Evolutionary conservation across 2,113 vertebrate species (phyloP).

Genomic region (Butorides virescens): DNA sequence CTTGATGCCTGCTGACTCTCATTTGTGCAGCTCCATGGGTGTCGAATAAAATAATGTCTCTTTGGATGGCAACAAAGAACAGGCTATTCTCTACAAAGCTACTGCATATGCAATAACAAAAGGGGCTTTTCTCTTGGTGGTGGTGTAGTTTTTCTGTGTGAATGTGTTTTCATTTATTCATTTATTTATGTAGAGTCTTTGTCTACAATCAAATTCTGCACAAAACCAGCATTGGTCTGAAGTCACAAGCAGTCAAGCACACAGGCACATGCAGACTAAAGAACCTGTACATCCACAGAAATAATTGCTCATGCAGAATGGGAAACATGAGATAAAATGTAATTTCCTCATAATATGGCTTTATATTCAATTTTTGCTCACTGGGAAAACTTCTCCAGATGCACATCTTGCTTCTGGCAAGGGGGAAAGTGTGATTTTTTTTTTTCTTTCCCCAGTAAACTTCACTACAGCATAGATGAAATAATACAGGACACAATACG

Average conservation of each 20-base stretch:
- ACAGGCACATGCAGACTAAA: neutral
- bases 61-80: constrained; percentile 37
- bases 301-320: neutral
- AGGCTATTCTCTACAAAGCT: neutral
- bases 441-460: neutral
- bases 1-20: constrained; percentile 37
- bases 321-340: neutral
- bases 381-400: constrained; percentile 30
- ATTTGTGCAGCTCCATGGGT: constrained; percentile 43
- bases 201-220: neutral
- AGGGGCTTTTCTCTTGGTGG: neutral
- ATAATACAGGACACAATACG: neutral
- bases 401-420: constrained; percentile 21
- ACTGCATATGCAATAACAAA: neutral
- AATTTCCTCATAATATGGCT: neutral
- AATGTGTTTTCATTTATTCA: neutral
- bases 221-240: neutral
- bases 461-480: neutral
- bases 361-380: neutral
- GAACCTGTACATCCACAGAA: neutral
- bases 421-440: neutral
- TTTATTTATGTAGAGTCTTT: neutral
- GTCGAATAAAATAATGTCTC: constrained; percentile 35
- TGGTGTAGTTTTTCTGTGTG: neutral
- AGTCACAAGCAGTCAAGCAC: neutral